These are phyloP conservation scores for Columbina picui DNA, from an alignment of 2,113 vertebrate genomes.

Conservation along the genomic window DNA sequence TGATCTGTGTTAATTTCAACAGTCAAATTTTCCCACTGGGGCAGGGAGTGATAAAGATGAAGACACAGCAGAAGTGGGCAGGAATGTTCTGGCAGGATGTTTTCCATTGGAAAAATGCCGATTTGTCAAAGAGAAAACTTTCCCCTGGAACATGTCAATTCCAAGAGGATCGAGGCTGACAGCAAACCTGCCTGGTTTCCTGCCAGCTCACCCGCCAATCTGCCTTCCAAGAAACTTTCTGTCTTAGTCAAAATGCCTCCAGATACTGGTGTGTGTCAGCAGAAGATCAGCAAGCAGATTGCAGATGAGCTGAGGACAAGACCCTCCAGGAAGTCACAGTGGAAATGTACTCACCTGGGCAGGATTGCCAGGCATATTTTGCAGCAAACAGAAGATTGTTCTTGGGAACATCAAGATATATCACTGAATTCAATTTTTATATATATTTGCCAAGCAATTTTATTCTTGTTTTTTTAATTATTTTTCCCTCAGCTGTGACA, in stretches of 20 bases:
- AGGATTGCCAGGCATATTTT: background rate
- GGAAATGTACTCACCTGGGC: background rate
- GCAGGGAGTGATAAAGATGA: background rate
- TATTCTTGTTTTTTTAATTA: background rate
- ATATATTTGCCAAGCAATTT: background rate
- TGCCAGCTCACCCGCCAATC: background rate
- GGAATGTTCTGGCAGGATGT: conserved; percentile 1
- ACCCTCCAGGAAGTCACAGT: background rate
- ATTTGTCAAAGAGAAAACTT: background rate
- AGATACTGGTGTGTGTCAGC: background rate
- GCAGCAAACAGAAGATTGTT: background rate
- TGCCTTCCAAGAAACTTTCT: background rate
- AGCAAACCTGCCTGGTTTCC: background rate
- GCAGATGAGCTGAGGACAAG: accelerated
- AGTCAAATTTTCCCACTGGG: background rate
- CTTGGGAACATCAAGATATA: background rate
- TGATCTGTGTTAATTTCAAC: background rate
- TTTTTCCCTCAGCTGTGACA: background rate
- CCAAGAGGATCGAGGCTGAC: background rate
- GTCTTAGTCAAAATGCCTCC: background rate
- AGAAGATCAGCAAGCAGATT: background rate
- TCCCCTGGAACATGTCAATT: accelerated
- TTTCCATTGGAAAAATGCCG: background rate
- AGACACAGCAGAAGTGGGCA: background rate
- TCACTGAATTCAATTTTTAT: background rate